Evolutionary conservation across 2,797 vertebrate species (phyloP).

Genomic region (Pangasius larnaudii): DNA sequence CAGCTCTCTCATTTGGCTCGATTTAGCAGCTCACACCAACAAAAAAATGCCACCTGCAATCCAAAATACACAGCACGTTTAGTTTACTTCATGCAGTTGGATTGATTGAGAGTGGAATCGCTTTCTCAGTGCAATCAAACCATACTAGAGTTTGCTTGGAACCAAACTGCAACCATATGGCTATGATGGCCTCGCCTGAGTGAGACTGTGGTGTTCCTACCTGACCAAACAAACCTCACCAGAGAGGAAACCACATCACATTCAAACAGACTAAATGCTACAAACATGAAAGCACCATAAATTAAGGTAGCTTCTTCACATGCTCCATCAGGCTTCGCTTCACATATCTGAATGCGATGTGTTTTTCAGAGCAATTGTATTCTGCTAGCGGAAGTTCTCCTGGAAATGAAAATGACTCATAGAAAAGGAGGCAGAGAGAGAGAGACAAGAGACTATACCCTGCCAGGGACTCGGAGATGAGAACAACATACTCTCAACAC

Average conservation of each 20-base stretch:
- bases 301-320: neutral
- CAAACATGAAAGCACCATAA: neutral
- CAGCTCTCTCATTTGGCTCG: neutral
- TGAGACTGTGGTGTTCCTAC: neutral
- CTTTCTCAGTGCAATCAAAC: neutral
- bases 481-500: slow-evolving; percentile 14
- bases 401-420: slow-evolving; percentile 13
- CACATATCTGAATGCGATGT: neutral
- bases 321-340: neutral
- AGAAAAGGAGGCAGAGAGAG: neutral
- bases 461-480: neutral
- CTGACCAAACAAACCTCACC: neutral
- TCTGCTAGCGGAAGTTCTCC: neutral
- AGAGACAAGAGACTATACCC: neutral
- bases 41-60: neutral
- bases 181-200: neutral
- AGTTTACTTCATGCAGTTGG: neutral
- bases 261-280: neutral
- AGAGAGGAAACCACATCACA: neutral
- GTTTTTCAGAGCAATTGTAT: neutral
- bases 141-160: too few relatives aligned
- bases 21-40: neutral
- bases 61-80: neutral
- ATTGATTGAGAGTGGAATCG: neutral
- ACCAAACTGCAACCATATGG: neutral